Evolutionary conservation across 2,113 vertebrate genomes (phyloP).

Genomic region (Pogonocichla stellata): DNA sequence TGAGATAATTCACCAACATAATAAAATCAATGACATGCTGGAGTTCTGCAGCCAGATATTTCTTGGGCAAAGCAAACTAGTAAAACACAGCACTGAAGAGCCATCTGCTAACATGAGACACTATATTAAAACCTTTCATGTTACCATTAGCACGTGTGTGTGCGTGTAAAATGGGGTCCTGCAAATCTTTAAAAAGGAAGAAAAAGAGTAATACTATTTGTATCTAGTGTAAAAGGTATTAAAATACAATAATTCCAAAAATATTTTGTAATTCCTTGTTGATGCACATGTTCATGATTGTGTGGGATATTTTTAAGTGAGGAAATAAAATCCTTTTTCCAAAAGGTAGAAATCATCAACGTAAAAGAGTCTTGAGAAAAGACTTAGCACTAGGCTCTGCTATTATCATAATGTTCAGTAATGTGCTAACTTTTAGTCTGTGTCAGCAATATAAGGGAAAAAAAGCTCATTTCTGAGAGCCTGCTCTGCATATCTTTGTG

Average conservation of each 20-base stretch:
- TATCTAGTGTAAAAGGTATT: background rate
- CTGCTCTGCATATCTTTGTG: background rate
- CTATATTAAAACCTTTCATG: background rate
- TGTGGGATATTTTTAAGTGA: background rate
- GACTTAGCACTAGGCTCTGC: background rate
- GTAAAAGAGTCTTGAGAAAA: background rate
- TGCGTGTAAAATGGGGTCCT: background rate
- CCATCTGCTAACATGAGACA: background rate
- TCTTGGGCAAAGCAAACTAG: slow-evolving; percentile 27
- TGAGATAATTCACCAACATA: slow-evolving; percentile 10
- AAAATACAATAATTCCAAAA: background rate
- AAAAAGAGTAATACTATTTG: background rate
- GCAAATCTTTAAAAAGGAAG: background rate
- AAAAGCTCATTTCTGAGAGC: background rate
- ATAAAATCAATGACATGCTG: slow-evolving; percentile 14
- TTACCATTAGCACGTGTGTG: background rate
- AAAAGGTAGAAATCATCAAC: background rate
- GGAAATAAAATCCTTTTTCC: background rate
- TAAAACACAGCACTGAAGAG: background rate
- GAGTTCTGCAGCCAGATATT: slow-evolving; percentile 27
- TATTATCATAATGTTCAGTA: background rate
- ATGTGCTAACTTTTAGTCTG: background rate
- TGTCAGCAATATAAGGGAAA: background rate
- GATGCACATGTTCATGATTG: fast-evolving
- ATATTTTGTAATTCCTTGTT: background rate